A percentile compares a stretch with the other conserved stretches of the same genome.
Evolutionary conservation across 64 coral and sea anemone species (phyloP).

Genomic region (Pocillopora damicornis): DNA sequence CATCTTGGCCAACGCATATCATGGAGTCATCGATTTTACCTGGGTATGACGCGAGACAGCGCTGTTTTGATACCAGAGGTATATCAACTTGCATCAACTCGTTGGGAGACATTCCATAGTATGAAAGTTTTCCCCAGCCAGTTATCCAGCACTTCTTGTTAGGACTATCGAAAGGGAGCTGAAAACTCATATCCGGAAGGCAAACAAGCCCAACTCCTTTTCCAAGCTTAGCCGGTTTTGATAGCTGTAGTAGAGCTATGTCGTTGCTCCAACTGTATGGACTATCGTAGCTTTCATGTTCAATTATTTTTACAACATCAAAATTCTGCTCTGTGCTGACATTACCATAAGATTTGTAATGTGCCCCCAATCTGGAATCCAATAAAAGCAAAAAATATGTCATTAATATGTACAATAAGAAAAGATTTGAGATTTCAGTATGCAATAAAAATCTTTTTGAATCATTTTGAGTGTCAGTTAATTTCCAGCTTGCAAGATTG

Average conservation of each 20-base stretch:
- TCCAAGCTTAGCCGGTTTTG: neutral
- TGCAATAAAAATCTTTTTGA: no score
- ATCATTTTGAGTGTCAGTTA: no score
- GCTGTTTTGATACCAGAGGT: conserved; percentile 40
- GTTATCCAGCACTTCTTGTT: conserved; percentile 43
- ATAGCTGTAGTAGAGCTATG: conserved; percentile 5
- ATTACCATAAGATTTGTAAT: neutral
- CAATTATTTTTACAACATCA: neutral
- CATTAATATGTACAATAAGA: no score
- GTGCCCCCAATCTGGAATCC: neutral
- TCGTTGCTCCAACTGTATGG: neutral
- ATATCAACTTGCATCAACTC: conserved; percentile 53
- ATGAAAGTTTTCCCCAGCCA: conserved; percentile 62
- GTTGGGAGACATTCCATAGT: conserved; percentile 20
- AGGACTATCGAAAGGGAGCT: conserved; percentile 2
- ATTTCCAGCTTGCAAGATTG: no score
- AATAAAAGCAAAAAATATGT: neutral
- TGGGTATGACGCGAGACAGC: conserved; percentile 29
- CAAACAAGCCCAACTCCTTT: conserved; percentile 33
- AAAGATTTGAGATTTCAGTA: no score
- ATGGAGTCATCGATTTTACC: conserved; percentile 12
- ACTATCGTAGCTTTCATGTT: neutral
- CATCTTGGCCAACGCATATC: conserved; percentile 2
- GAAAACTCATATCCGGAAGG: neutral
- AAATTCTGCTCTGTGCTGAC: conserved; percentile 3